Evolutionary conservation across 2,888 invertebrate genomes (phyloP), one percentile per base, ranked within the genome.

Genomic region (Gymnoscelis rufifasciata): DNA sequence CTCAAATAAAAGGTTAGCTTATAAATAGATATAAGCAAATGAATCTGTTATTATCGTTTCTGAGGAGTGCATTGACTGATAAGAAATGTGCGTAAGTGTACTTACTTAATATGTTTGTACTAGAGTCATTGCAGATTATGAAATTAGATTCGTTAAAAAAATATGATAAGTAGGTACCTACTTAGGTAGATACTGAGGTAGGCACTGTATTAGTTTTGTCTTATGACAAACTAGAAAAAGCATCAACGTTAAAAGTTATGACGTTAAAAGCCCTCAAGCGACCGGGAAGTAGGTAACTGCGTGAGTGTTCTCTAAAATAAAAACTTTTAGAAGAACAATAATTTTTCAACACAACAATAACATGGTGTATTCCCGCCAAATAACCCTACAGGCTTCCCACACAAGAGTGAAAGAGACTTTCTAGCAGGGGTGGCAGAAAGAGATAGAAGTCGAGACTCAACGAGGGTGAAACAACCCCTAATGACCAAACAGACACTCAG

Each of bases 401-500:
- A 47, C 45, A 50, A 28, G 73, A 48, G 62, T 48, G 71, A 80
- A 71, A 71, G 82, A 74, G 83, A 81, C 51, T 54, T 47, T 54
- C 49, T 42, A 42, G 56, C 49, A 67, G 65, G 87, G 87, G 87
- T 84, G 86, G 62, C 66, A 62, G 67, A 86, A 71, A 68, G 74
- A 64, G 86, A 84, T 51, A 63, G 76, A 40, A 69, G 58, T 75
- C 44, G 51, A 60, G 66, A 75, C 74, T 66, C 71, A 72, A 78
- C 71, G 76, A 81, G 86, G 84, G 83, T 80, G 83, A 78, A 76
- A 71, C 81, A 74, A 83, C 86, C 87, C 87, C 78, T 80, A 77
- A 78, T 69, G 71, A 74, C 67, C 71, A 69, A 60, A 74, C 71
- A 70, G 68, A 71, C 70, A 68, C 63, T 61, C 60, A 62, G 59